Percentiles rank a stretch among this genome's conserved stretches.
phyloP scores from a whole-genome alignment of 2,113 vertebrate species.

The Oxyura jamaicensis region DNA sequence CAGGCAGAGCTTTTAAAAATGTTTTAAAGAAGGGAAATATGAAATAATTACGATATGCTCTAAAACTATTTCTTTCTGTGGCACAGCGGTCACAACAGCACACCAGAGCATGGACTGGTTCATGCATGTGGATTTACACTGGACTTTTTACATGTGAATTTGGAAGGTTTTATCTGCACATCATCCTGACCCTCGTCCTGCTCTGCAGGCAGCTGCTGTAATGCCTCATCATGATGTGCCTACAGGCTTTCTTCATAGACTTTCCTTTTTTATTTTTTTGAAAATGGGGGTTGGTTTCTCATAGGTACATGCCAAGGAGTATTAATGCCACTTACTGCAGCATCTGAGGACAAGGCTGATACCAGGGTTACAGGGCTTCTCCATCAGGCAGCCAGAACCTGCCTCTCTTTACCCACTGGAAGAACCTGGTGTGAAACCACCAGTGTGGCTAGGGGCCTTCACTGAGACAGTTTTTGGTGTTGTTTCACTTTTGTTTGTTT shows the following conservation, averaged over 20 bases:
- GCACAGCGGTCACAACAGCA: background rate
- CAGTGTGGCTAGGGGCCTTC: background rate
- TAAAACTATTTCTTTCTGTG: background rate
- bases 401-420: background rate
- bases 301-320: background rate
- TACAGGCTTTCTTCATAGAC: background rate
- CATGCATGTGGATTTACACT: too few relatives aligned
- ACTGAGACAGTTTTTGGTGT: background rate
- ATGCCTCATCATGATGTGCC: background rate
- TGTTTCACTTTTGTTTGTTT: background rate
- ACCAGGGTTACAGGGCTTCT: background rate
- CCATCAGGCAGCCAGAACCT: background rate
- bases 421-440: background rate
- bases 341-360: background rate
- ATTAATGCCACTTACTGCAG: background rate
- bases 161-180: background rate
- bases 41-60: too few relatives aligned
- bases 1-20: background rate
- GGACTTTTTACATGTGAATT: background rate
- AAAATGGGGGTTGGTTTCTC: background rate
- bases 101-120: background rate
- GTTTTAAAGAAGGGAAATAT: conserved; percentile 15
- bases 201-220: background rate
- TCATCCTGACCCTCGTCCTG: background rate
- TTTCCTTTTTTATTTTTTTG: background rate